Evolutionary conservation across 1,140 invertebrate species (phyloP), one percentile per base, ranked within the genome.

Genomic region (Caenorhabditis latens): DNA sequence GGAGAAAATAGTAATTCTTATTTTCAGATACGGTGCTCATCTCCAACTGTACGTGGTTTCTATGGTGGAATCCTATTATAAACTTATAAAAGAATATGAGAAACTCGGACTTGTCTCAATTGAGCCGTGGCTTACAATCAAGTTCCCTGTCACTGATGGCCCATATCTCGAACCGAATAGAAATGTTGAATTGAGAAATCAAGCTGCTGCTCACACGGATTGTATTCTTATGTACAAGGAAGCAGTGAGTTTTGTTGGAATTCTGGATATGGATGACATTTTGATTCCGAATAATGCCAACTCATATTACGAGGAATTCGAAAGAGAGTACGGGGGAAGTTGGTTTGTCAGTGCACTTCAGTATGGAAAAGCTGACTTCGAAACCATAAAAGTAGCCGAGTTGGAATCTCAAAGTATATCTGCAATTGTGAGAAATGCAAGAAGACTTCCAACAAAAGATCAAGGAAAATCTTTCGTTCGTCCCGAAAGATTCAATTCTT

Each of bases 171-270:
- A 86, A n/a, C 86, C 86, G n/a, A 86, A 86, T 83, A n/a, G 75
- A 24, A 86, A 86, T 55, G 75, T 86, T 9, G 86, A 86, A 24
- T 40, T 86, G 19, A n/a, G 86, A 71, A 83, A 83, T 32, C 86
- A 86, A 83, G 86, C 86, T 40, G 71, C 86, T 48, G 86, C 86
- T 32, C 86, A 86, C 14, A 86, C 86, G 3, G 86, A 86, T 53
- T 86, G 86, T 83, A 32, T 86, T 63, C 79, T 86, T 9, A 58
- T 57, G 55, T 83, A 86, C n/a, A 86, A 86, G 40, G 84, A 79
- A 50, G 43, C 71, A 0, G 71, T 53, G 0, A 79, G 71, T 14
- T 79, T 79, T 79, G 46, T 79, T 79, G 71, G 71, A 50, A 50
- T 79, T 79, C 43, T 79, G 11, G 71, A 79, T n/a, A 79, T 79